Evolutionary conservation across 2,113 vertebrate genomes (phyloP).

Genomic region (Isichthys henryi): DNA sequence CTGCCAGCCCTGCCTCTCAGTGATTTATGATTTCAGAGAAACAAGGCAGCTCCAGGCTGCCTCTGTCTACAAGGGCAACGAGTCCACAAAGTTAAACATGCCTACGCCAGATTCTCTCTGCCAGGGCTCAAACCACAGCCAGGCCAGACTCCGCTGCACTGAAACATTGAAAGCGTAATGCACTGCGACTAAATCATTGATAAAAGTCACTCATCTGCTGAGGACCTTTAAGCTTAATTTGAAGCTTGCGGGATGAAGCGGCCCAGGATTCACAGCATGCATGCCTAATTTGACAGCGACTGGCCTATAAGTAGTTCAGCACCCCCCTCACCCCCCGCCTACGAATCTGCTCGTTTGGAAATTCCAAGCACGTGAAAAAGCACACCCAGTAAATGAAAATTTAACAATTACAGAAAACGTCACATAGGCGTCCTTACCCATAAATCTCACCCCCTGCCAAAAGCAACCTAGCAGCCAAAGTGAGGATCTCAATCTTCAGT

Average conservation of each 20-base stretch:
- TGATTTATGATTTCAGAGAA: not conserved
- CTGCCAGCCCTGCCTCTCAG: not conserved
- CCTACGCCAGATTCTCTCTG: not conserved
- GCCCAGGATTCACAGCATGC: slow-evolving; percentile 35
- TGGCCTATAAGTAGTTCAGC: not conserved
- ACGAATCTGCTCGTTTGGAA: not conserved
- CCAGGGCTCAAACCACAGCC: slow-evolving; percentile 16
- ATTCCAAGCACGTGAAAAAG: not conserved
- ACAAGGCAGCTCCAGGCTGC: not conserved
- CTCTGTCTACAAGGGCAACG: not conserved
- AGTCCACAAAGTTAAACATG: not conserved
- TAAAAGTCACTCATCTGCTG: slow-evolving; percentile 38
- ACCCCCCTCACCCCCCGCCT: not conserved
- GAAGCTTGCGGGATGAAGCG: slow-evolving; percentile 31
- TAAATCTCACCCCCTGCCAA: not conserved
- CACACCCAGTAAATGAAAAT: not conserved
- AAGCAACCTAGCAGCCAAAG: not conserved
- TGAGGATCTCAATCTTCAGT: not conserved
- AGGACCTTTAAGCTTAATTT: slow-evolving; percentile 41
- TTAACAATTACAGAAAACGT: not conserved
- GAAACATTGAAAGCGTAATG: slow-evolving; percentile 43
- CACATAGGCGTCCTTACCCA: not conserved
- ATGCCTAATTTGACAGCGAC: slow-evolving; percentile 27
- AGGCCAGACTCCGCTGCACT: slow-evolving; percentile 21
- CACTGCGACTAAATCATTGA: slow-evolving; percentile 41